Evolutionary conservation across 2,888 invertebrate genomes (phyloP).

Genomic region (Drosophila fungiperda): DNA sequence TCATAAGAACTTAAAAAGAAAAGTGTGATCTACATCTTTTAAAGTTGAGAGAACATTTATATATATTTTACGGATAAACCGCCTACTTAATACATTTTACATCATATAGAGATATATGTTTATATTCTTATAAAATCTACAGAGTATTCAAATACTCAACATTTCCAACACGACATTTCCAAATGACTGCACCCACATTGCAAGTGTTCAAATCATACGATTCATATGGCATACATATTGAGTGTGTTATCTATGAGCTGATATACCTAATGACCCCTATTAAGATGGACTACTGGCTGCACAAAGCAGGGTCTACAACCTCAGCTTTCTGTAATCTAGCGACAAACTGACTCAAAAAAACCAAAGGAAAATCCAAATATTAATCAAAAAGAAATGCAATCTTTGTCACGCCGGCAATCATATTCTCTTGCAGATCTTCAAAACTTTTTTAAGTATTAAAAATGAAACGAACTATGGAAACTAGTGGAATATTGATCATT

Average conservation of each 20-base stretch:
- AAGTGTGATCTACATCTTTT: background rate
- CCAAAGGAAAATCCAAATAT: background rate
- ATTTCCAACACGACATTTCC: too few species aligned
- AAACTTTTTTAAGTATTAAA: background rate
- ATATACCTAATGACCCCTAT: constrained; percentile 45
- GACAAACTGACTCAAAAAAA: constrained; percentile 17
- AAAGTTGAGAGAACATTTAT: background rate
- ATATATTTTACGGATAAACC: background rate
- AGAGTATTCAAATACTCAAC: background rate
- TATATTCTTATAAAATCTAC: background rate
- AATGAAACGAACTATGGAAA: background rate
- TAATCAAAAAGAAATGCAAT: background rate
- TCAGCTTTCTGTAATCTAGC: constrained; percentile 43
- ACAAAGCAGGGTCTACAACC: constrained; percentile 42
- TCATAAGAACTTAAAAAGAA: background rate
- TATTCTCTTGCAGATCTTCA: background rate
- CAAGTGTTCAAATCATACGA: constrained; percentile 26
- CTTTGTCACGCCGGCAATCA: background rate
- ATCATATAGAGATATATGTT: background rate
- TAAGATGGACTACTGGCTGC: constrained; percentile 13
- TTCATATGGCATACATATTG: constrained; percentile 1
- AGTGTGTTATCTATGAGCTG: constrained; percentile 32
- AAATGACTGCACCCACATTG: constrained; percentile 42
- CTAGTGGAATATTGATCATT: background rate
- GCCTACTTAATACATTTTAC: background rate